A percentile compares a stretch with the other conserved stretches of the same genome.
These are phyloP conservation scores for Netta rufina DNA, from an alignment of 2,797 vertebrate species.

Conservation along the genomic window DNA sequence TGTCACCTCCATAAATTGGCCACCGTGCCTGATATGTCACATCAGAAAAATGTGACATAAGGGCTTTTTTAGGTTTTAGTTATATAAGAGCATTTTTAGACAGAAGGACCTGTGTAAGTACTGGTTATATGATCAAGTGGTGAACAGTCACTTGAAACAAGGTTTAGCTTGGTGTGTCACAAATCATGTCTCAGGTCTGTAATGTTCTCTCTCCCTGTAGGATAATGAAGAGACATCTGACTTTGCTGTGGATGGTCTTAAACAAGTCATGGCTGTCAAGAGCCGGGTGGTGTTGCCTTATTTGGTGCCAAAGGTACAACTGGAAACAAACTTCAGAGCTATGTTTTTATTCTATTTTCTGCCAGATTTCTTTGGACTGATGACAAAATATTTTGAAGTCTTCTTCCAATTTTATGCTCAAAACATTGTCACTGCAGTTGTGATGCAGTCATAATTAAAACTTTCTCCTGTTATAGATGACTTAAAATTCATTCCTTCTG, in stretches of 20 bases:
- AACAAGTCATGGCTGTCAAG: slow-evolving; percentile 99
- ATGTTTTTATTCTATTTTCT: background rate
- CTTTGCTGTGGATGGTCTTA: slow-evolving; percentile 96
- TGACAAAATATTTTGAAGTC: background rate
- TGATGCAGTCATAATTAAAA: background rate
- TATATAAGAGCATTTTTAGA: background rate
- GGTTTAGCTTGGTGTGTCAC: background rate
- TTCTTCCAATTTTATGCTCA: background rate
- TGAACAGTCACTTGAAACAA: background rate
- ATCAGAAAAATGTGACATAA: background rate
- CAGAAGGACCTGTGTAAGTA: background rate
- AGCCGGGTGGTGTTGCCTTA: slow-evolving; percentile 98
- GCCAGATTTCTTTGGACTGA: background rate
- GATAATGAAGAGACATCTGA: slow-evolving; percentile 89
- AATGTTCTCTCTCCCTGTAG: slow-evolving; percentile 69
- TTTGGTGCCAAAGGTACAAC: slow-evolving; percentile 92
- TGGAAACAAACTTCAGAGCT: background rate
- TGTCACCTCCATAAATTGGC: background rate
- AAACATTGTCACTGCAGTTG: background rate
- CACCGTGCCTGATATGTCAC: background rate
- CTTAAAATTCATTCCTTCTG: background rate
- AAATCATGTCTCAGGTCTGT: background rate
- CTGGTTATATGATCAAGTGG: background rate
- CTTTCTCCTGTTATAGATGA: background rate
- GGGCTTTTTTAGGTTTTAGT: background rate